phyloP scores from a whole-genome alignment of 2,113 vertebrate species.

The Melanotaenia duboulayi region DNA sequence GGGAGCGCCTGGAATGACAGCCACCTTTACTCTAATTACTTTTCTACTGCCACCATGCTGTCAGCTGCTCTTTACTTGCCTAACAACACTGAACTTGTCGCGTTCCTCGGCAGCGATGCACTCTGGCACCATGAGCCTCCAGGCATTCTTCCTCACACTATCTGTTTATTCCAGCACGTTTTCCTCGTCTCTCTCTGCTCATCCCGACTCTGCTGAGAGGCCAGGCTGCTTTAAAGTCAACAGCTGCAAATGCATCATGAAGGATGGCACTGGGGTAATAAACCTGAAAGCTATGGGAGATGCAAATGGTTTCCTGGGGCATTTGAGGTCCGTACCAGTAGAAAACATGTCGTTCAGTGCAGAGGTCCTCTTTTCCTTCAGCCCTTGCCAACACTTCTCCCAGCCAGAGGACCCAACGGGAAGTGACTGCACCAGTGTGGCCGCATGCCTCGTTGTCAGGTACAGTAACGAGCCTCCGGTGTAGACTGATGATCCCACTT shows the following conservation, averaged over 20 bases:
- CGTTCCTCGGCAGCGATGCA: not conserved
- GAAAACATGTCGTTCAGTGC: not conserved
- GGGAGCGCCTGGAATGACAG: constrained; percentile 54
- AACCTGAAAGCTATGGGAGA: constrained; percentile 74
- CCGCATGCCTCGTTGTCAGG: constrained; percentile 76
- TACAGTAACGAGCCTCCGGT: not conserved
- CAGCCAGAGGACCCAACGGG: constrained; percentile 61
- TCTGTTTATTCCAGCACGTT: not conserved
- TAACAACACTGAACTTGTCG: not conserved
- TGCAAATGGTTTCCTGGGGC: constrained; percentile 70
- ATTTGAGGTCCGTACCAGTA: constrained; percentile 31
- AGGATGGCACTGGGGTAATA: constrained; percentile 80
- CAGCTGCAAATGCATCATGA: constrained; percentile 82
- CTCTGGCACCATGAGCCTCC: constrained; percentile 40
- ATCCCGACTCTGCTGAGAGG: not conserved
- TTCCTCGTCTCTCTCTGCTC: not conserved
- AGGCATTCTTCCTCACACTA: constrained; percentile 5
- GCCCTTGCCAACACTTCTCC: constrained; percentile 79
- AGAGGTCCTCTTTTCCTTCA: constrained; percentile 76
- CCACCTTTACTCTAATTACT: constrained; percentile 66
- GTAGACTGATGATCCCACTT: too few species aligned
- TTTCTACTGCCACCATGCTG: constrained; percentile 42
- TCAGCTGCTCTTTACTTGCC: constrained; percentile 2
- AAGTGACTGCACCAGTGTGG: constrained; percentile 64
- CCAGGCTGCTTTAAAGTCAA: constrained; percentile 80